These are phyloP conservation scores for Nyctibius grandis DNA, from an alignment of 2,797 vertebrate genomes.

Conservation along the genomic window DNA sequence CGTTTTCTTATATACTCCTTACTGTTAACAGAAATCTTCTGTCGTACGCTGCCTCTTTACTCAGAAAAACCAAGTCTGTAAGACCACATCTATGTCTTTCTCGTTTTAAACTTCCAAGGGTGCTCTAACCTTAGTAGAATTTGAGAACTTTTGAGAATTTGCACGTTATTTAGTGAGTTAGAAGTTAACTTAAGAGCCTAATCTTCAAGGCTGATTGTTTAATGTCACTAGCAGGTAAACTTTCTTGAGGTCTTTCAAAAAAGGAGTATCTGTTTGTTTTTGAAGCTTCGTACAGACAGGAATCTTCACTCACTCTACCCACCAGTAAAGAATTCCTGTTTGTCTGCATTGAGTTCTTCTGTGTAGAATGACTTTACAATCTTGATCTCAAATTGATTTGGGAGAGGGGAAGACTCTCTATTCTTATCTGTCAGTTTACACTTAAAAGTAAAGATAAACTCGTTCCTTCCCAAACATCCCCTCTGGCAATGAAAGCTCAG, in stretches of 20 bases:
- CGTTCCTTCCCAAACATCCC: neutral
- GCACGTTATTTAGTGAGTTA: neutral
- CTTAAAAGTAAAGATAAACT: slow-evolving; percentile 22
- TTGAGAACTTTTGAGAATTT: neutral
- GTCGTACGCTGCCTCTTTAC: neutral
- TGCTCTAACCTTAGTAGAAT: neutral
- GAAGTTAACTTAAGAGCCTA: neutral
- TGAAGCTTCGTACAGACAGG: neutral
- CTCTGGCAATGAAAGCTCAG: slow-evolving; percentile 11
- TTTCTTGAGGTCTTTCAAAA: neutral
- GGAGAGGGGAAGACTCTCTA: neutral
- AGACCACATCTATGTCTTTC: accelerated
- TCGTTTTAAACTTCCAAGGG: neutral
- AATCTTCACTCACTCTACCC: neutral
- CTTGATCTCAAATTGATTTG: neutral
- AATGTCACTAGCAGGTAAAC: neutral
- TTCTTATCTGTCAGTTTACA: slow-evolving; percentile 1
- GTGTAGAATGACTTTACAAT: neutral
- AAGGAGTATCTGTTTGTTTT: neutral
- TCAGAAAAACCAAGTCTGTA: neutral
- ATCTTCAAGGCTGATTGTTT: neutral
- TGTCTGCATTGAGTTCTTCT: neutral
- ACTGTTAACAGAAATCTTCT: neutral
- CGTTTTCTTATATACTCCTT: neutral
- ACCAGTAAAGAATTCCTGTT: neutral